phyloP scores from a whole-genome alignment of 23 tunicate species.

The Aplidium turbinatum region DNA sequence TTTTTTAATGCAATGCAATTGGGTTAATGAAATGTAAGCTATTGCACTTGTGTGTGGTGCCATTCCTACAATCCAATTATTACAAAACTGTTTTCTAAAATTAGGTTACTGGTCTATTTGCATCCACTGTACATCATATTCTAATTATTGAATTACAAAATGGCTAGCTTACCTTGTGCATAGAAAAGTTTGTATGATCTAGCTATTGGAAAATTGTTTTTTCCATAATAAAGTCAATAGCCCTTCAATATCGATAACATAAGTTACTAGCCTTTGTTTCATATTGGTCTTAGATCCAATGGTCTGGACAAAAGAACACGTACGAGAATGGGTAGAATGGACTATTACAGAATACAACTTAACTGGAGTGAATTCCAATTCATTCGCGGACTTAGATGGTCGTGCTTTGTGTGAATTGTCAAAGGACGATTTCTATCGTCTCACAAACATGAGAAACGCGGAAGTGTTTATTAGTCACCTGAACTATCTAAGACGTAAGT shows the following conservation, averaged over 20 bases:
- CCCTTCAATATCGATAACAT: background rate
- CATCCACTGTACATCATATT: too few relatives aligned
- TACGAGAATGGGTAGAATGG: constrained; percentile 81
- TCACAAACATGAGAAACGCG: constrained; percentile 72
- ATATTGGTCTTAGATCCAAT: constrained; percentile 47
- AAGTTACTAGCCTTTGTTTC: background rate
- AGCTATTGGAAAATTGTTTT: background rate
- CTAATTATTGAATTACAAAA: too few relatives aligned
- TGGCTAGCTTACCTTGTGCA: too few relatives aligned
- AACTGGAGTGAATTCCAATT: constrained; percentile 47
- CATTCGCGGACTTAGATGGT: constrained; percentile 51
- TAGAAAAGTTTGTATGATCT: background rate
- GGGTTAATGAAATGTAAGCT: too few relatives aligned
- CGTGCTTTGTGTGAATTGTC: constrained; percentile 59
- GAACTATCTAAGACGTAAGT: constrained; percentile 78
- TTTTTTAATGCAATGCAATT: too few relatives aligned
- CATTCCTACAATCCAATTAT: too few relatives aligned
- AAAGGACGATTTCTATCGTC: constrained; percentile 61
- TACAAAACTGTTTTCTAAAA: too few relatives aligned
- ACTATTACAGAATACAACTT: constrained; percentile 74
- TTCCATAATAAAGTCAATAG: background rate
- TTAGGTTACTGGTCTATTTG: too few relatives aligned
- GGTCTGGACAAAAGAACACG: constrained; percentile 71
- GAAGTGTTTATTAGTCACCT: constrained; percentile 80
- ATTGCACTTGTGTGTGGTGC: too few relatives aligned